Conservation (phyloP, 2,113 vertebrate genomes). For the Oncorhynchus clarkii region DNA sequence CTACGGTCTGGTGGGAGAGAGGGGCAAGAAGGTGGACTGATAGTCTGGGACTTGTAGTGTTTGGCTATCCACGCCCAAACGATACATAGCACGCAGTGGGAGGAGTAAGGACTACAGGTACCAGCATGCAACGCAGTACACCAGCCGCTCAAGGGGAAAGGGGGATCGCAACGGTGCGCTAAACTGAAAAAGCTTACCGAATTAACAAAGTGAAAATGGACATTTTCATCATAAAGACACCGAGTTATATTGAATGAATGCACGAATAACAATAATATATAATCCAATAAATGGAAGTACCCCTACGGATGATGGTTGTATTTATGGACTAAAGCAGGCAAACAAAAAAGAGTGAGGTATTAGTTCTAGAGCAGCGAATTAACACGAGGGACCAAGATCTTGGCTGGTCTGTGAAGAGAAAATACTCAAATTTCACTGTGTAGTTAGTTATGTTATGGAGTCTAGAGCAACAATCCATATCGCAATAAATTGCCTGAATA, state of each 20-base stretch:
- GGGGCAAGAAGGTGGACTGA: slow-evolving; percentile 60
- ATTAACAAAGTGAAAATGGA: slow-evolving; percentile 70
- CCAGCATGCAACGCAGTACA: slow-evolving; percentile 74
- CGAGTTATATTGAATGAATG: neutral
- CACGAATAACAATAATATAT: neutral
- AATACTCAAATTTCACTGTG: slow-evolving; percentile 19
- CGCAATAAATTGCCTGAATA: too few relatives aligned
- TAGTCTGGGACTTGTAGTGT: slow-evolving; percentile 79
- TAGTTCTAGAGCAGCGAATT: slow-evolving; percentile 58
- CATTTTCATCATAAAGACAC: slow-evolving; percentile 17
- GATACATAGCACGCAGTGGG: slow-evolving; percentile 58
- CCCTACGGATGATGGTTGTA: slow-evolving; percentile 23
- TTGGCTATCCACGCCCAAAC: slow-evolving; percentile 71
- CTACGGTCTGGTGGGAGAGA: slow-evolving; percentile 75
- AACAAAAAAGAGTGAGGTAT: slow-evolving; percentile 43
- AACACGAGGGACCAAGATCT: slow-evolving; percentile 59
- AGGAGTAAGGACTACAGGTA: slow-evolving; percentile 75
- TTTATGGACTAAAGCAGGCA: slow-evolving; percentile 30
- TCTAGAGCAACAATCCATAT: neutral
- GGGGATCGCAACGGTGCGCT: slow-evolving; percentile 80
- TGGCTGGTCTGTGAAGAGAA: slow-evolving; percentile 37
- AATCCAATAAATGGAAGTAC: neutral
- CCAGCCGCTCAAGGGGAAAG: slow-evolving; percentile 81
- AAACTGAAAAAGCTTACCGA: slow-evolving; percentile 70
- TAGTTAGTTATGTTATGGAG: neutral